Base-by-base conservation (phyloP, 2,113 vertebrate genomes). In the Albula glossodonta region DNA sequence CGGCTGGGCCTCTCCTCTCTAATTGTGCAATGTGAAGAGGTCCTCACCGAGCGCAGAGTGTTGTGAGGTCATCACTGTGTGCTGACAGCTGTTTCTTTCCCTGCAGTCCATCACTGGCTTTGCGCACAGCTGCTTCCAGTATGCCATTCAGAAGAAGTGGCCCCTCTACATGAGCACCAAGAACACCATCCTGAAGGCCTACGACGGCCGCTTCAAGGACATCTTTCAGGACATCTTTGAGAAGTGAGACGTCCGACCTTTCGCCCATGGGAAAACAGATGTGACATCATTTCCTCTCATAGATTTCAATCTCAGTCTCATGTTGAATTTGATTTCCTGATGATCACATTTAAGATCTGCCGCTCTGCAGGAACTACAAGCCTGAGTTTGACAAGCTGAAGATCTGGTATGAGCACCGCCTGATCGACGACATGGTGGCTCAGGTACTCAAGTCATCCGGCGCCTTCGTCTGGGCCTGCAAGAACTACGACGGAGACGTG, bases 391-490 rank as follows among this genome's bases (percentile, higher is more conserved):
- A 99, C 94, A 98, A 98, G 89, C 94, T 97, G 90, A 98, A 98
- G 96, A 99, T 99, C 95, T 99, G 98, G 98, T 99, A 99, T 0
- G 98, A 99, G 93, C 98, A 99, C 93, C 96, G 98, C 85, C 97
- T 99, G 83, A 99, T 99, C 0, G 98, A 99, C 0, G 98, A 99
- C 92, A 99, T 99, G 98, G 98, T 99, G 0, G 98, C 98, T 52
- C 98, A 99, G 91, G 96, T 99, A 87, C 94, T 99, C 80, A 99
- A 99, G 90, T 99, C 98, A 3, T 93, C 96, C 0, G 98, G 98
- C 0, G 98, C 97, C 88, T 99, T 99, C 1, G 97, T 99, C 52
- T 99, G 98, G 98, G 98, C 98, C 11, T 99, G 98, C 93, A 99
- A 99, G 96, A 99, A 99, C 95, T 99, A 99, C 0, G 98, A 99